A percentile compares a stretch with the other conserved stretches of the same genome.
Conservation (phyloP, 2,797 vertebrate genomes). For the Bradypodion pumilum region DNA sequence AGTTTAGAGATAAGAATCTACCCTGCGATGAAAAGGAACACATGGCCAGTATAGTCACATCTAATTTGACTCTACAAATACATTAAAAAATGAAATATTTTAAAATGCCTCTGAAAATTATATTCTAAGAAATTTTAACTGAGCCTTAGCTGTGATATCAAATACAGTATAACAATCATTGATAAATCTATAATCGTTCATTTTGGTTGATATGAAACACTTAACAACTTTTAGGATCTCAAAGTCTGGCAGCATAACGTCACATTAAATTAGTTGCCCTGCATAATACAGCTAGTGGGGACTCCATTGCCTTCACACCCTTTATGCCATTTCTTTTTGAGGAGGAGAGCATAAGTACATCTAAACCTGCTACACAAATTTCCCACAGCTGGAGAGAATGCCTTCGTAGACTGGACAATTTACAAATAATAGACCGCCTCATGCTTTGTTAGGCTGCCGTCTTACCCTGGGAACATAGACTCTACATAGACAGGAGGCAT, state of each 20-base stretch:
- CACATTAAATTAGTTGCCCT: not conserved
- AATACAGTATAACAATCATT: not conserved
- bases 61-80: too few species aligned
- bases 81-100: not conserved
- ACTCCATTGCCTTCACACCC: not conserved
- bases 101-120: not conserved
- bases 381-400: constrained; percentile 30
- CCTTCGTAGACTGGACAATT: constrained; percentile 15
- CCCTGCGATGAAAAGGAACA: too few species aligned
- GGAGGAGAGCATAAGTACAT: not conserved
- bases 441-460: constrained; percentile 23
- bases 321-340: not conserved
- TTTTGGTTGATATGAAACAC: not conserved
- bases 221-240: not conserved
- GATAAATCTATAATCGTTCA: not conserved
- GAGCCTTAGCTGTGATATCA: not conserved
- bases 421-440: not conserved
- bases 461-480: constrained; percentile 24
- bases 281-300: not conserved
- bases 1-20: too few species aligned
- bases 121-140: not conserved
- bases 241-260: not conserved
- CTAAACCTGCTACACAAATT: constrained; percentile 23
- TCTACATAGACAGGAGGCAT: constrained; percentile 1
- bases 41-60: too few species aligned